Evolutionary conservation across 2,888 invertebrate species (phyloP).

Genomic region (Trichopria drosophilae): DNA sequence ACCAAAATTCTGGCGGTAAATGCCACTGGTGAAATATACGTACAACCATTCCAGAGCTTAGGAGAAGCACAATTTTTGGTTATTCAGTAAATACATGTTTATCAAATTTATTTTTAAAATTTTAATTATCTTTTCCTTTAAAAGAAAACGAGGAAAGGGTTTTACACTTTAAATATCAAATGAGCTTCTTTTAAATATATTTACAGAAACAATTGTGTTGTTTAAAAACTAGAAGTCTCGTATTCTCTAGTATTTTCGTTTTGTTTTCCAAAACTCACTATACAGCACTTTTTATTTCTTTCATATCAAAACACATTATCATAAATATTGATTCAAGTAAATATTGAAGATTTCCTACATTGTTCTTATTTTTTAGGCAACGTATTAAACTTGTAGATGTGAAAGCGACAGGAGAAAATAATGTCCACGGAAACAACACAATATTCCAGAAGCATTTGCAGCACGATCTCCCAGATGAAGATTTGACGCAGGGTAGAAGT

Average conservation of each 20-base stretch:
- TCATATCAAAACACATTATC: too few species aligned
- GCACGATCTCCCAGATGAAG: slow-evolving; percentile 50
- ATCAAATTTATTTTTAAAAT: slow-evolving; percentile 2
- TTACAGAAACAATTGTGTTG: neutral
- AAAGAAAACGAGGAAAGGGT: neutral
- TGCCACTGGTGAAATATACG: slow-evolving; percentile 55
- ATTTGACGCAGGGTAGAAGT: slow-evolving; percentile 52
- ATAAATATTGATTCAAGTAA: too few species aligned
- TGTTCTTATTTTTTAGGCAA: slow-evolving; percentile 41
- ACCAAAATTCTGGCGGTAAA: slow-evolving; percentile 49
- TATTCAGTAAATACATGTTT: slow-evolving; percentile 41
- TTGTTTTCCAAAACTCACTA: too few species aligned
- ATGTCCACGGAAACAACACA: too few species aligned
- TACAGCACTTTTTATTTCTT: too few species aligned
- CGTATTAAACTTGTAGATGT: slow-evolving; percentile 44
- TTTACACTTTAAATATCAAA: neutral
- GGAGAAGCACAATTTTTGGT: slow-evolving; percentile 57
- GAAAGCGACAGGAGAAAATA: slow-evolving; percentile 28
- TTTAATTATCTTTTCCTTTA: neutral
- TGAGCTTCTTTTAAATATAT: slow-evolving; percentile 4
- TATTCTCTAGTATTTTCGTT: neutral
- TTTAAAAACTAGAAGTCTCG: neutral
- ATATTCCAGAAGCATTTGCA: slow-evolving; percentile 42
- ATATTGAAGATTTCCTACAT: too few species aligned
- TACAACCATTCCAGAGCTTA: slow-evolving; percentile 58